phyloP scores from a whole-genome alignment of 2,888 invertebrate genomes.

The Agrochola circellaris region DNA sequence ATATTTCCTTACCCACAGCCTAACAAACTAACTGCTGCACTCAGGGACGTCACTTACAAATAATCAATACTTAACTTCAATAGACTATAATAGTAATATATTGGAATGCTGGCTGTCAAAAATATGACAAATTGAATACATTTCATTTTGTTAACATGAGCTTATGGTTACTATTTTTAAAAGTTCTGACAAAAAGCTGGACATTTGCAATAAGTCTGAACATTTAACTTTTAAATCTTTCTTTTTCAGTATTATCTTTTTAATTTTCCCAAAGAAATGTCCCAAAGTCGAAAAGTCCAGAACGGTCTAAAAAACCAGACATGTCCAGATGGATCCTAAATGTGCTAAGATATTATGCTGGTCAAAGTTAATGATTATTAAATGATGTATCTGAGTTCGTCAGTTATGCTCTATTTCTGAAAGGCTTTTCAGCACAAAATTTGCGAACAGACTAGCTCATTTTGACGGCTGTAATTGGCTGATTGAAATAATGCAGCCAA shows the following conservation, averaged over 20 bases:
- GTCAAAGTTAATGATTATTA: constrained; percentile 3
- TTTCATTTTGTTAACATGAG: not conserved
- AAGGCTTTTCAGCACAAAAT: constrained; percentile 21
- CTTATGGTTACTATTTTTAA: not conserved
- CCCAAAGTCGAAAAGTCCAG: too few species aligned
- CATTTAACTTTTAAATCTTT: not conserved
- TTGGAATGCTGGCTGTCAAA: not conserved
- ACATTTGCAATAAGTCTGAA: not conserved
- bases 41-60: constrained; percentile 3
- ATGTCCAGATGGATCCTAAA: not conserved
- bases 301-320: not conserved
- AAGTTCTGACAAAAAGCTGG: not conserved
- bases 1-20: constrained; percentile 43
- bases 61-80: not conserved
- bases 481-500: constrained; percentile 3
- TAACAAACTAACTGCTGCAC: constrained; percentile 41
- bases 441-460: not conserved
- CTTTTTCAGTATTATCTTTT: not conserved
- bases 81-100: not conserved
- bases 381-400: constrained; percentile 4
- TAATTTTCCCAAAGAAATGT: not conserved
- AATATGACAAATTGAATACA: not conserved
- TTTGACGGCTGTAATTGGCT: not conserved
- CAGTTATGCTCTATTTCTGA: constrained; percentile 1
- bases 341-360: constrained; percentile 3